phyloP scores from a whole-genome alignment of 2,797 vertebrate genomes.

The Parambassis ranga region DNA sequence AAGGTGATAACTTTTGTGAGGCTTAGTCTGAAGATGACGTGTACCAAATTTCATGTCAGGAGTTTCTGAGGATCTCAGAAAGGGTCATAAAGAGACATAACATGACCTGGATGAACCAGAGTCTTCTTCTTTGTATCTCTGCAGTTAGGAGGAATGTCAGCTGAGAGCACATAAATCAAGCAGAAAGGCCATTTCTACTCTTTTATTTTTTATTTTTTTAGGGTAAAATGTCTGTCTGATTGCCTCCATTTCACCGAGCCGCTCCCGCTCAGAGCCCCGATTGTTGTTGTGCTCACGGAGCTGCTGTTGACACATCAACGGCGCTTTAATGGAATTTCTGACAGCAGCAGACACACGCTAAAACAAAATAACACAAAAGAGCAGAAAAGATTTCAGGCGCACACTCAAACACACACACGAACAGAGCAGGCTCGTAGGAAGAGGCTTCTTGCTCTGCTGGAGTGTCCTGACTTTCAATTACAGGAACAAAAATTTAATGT shows the following conservation, averaged over 20 bases:
- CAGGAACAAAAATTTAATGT: too few species aligned
- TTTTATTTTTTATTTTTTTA: constrained; percentile 1
- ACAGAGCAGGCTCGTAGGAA: too few species aligned
- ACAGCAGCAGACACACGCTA: constrained; percentile 16
- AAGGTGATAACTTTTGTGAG: too few species aligned
- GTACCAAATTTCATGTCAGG: too few species aligned
- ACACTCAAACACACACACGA: neutral
- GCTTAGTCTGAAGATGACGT: too few species aligned
- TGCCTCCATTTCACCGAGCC: constrained; percentile 7
- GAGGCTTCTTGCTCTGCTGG: neutral
- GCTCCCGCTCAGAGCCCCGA: neutral
- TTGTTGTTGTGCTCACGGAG: neutral
- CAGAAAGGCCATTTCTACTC: constrained; percentile 18
- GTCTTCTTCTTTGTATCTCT: neutral
- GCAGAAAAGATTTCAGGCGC: neutral
- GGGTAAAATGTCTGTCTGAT: constrained; percentile 13
- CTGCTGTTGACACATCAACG: constrained; percentile 36
- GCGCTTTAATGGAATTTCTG: constrained; percentile 53
- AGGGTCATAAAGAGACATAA: too few species aligned
- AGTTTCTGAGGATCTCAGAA: too few species aligned
- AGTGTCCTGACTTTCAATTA: constrained; percentile 26
- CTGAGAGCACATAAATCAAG: constrained; percentile 27
- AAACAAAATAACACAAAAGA: neutral
- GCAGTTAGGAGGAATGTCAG: constrained; percentile 1
- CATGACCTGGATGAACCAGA: too few species aligned